These are phyloP conservation scores for Diachasma alloeum DNA, from an alignment of 1,140 invertebrate genomes.

Conservation along the genomic window DNA sequence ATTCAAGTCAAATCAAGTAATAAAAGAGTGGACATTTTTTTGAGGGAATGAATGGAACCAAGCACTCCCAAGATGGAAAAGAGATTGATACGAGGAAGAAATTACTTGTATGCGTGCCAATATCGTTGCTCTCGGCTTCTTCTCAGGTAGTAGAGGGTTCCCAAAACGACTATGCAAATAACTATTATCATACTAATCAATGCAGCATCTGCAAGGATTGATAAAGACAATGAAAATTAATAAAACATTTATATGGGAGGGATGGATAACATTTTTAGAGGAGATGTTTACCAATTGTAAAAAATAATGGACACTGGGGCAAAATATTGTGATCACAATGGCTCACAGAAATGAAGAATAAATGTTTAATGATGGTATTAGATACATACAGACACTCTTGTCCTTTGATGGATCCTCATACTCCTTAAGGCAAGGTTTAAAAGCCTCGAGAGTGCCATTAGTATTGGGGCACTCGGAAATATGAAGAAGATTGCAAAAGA, in stretches of 20 bases:
- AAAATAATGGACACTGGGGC: too few relatives aligned
- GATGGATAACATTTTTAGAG: too few relatives aligned
- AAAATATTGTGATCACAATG: too few relatives aligned
- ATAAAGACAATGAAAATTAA: neutral
- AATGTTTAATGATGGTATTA: neutral
- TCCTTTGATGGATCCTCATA: neutral
- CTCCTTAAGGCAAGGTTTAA: slow-evolving; percentile 48
- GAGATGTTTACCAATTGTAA: too few relatives aligned
- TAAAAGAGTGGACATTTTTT: too few relatives aligned
- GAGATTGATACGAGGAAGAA: neutral
- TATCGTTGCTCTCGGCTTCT: neutral
- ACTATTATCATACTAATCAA: neutral
- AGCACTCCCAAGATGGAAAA: neutral
- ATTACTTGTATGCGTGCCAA: slow-evolving; percentile 1
- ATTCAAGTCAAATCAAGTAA: neutral
- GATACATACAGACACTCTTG: slow-evolving; percentile 13
- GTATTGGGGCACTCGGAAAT: slow-evolving; percentile 57
- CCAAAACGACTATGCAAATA: neutral
- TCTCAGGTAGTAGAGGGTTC: neutral
- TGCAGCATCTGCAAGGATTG: neutral
- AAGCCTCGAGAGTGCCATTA: slow-evolving; percentile 61
- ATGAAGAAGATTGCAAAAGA: slow-evolving; percentile 73
- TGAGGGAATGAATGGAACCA: too few relatives aligned
- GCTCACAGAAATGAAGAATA: too few relatives aligned
- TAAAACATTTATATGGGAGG: too few relatives aligned